Evolutionary conservation across 1,140 invertebrate genomes (phyloP).

Genomic region (Platorchestia sp.): DNA sequence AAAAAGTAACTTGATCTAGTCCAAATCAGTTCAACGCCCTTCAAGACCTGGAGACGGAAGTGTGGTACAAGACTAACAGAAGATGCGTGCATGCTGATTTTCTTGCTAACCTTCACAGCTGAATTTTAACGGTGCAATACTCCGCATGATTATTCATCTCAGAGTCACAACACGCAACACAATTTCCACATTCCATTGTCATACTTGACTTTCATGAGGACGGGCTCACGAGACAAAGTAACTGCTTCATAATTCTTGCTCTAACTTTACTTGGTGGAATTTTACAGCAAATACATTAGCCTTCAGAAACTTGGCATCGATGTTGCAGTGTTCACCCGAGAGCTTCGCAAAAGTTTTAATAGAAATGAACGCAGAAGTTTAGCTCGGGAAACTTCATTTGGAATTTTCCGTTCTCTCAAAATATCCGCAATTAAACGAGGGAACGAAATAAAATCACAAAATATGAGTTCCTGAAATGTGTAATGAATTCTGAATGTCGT

Average conservation of each 20-base stretch:
- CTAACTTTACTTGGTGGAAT: neutral
- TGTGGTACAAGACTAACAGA: no score
- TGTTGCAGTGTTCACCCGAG: neutral
- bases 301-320: neutral
- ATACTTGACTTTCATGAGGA: neutral
- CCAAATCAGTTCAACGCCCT: no score
- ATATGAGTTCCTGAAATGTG: no score
- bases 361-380: neutral
- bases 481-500: no score
- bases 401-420: no score
- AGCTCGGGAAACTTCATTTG: neutral
- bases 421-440: no score
- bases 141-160: neutral
- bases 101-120: no score
- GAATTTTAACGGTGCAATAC: neutral
- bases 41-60: no score
- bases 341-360: neutral
- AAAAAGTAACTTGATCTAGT: no score
- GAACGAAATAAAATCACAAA: no score
- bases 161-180: neutral
- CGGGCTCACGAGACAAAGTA: neutral
- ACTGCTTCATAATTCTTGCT: neutral
- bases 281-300: neutral
- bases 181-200: neutral
- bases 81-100: no score